phyloP scores from a whole-genome alignment of 1,140 invertebrate genomes.

The Atta colombica region DNA sequence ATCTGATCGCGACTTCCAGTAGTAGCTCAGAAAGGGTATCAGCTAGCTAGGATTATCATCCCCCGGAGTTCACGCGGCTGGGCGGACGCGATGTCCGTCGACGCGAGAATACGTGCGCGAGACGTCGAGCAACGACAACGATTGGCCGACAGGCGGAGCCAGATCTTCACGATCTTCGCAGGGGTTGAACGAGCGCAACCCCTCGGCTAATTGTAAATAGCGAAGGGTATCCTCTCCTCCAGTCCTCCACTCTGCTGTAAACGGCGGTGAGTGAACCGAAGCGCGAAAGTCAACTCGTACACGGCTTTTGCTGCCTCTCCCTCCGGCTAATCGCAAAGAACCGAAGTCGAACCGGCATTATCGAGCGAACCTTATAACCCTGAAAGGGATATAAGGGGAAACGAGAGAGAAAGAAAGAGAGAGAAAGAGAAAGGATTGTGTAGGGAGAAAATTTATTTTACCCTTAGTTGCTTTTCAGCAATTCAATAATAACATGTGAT shows the following conservation, averaged over 20 bases:
- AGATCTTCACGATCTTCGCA: constrained; percentile 67
- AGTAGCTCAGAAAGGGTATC: constrained; percentile 32
- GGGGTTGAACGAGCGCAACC: constrained; percentile 60
- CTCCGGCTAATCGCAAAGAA: constrained; percentile 52
- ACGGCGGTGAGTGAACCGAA: constrained; percentile 40
- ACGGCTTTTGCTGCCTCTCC: constrained; percentile 26
- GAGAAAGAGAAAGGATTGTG: not conserved
- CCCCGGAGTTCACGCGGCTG: constrained; percentile 51
- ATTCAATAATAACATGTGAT: not conserved
- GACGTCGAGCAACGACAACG: constrained; percentile 46
- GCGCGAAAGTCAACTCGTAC: constrained; percentile 76
- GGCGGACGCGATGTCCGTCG: constrained; percentile 41
- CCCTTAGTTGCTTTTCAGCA: not conserved
- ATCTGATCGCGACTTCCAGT: constrained; percentile 26
- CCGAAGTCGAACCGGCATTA: constrained; percentile 32
- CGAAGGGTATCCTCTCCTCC: not conserved
- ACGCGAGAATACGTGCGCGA: constrained; percentile 37
- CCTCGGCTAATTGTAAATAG: constrained; percentile 15
- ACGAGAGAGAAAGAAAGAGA: not conserved
- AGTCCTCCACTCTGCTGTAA: not conserved
- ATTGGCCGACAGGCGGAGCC: constrained; percentile 82
- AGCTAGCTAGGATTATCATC: constrained; percentile 28
- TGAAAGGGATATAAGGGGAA: not conserved
- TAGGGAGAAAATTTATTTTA: constrained; percentile 23
- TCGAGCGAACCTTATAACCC: constrained; percentile 18